Conservation (phyloP, 2,888 invertebrate species). For the Nephrotoma flavescens region DNA sequence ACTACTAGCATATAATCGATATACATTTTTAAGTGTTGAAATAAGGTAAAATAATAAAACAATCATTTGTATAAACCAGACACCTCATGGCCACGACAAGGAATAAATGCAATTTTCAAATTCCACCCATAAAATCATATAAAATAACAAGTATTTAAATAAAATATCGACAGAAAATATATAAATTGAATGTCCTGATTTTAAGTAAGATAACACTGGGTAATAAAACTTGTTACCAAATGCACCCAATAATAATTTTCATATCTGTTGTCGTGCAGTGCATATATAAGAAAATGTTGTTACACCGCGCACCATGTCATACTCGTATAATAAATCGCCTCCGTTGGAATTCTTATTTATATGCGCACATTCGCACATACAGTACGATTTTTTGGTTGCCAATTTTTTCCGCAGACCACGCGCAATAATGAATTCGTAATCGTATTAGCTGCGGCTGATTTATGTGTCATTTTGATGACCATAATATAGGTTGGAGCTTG, state of each 20-base stretch:
- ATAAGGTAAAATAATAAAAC: too few species aligned
- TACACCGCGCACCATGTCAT: neutral
- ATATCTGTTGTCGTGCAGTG: neutral
- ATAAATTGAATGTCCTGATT: neutral
- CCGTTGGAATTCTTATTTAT: neutral
- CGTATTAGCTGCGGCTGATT: neutral
- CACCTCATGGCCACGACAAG: neutral
- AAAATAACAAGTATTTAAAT: neutral
- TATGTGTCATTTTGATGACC: neutral
- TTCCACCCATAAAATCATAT: neutral
- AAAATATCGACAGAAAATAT: neutral
- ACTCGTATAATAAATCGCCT: neutral
- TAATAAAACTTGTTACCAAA: neutral
- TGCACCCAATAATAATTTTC: neutral
- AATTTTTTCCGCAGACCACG: neutral
- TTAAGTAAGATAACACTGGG: neutral
- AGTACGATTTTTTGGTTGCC: neutral
- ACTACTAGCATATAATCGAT: too few species aligned
- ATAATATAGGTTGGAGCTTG: neutral
- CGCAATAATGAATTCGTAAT: neutral
- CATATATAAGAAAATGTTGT: neutral
- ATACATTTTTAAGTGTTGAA: too few species aligned
- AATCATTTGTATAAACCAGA: neutral
- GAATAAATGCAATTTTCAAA: neutral
- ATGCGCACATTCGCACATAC: neutral